A percentile compares a stretch with the other conserved stretches of the same genome.
Conservation (phyloP, 2,797 vertebrate species). For the Falco cherrug region DNA sequence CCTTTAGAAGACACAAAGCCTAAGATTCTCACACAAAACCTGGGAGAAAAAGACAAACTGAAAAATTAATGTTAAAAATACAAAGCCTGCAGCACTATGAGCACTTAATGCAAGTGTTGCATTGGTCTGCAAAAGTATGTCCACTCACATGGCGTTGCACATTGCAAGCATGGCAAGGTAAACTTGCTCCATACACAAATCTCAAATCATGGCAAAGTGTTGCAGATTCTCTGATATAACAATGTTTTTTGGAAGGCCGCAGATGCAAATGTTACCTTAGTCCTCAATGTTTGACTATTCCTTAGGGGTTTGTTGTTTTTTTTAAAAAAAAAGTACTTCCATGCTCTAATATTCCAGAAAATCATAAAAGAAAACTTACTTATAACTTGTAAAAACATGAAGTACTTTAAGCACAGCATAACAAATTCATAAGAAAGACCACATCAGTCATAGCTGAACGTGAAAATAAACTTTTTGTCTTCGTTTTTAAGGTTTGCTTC, state of each 20-base stretch:
- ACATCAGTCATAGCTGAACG: neutral
- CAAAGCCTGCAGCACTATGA: neutral
- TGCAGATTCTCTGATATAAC: neutral
- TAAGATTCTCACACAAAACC: neutral
- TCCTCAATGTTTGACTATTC: neutral
- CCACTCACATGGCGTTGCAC: neutral
- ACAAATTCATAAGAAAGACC: neutral
- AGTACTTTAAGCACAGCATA: neutral
- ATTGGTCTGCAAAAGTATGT: neutral
- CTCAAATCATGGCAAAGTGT: neutral
- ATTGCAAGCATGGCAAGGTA: neutral
- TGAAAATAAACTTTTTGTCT: neutral
- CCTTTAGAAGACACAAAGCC: neutral
- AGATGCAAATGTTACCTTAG: neutral
- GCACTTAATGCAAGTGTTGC: neutral
- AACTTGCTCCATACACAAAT: neutral
- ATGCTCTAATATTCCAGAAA: neutral
- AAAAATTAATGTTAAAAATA: neutral
- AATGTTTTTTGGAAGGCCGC: neutral
- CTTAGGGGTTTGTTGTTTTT: neutral
- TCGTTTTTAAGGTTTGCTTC: neutral
- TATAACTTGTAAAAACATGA: neutral
- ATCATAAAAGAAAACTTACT: neutral
- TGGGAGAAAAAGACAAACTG: neutral
- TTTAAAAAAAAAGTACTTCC: neutral